A percentile compares a stretch with the other conserved stretches of the same genome.
phyloP scores from a whole-genome alignment of 2,888 invertebrate species.

The Pollenia labialis region DNA sequence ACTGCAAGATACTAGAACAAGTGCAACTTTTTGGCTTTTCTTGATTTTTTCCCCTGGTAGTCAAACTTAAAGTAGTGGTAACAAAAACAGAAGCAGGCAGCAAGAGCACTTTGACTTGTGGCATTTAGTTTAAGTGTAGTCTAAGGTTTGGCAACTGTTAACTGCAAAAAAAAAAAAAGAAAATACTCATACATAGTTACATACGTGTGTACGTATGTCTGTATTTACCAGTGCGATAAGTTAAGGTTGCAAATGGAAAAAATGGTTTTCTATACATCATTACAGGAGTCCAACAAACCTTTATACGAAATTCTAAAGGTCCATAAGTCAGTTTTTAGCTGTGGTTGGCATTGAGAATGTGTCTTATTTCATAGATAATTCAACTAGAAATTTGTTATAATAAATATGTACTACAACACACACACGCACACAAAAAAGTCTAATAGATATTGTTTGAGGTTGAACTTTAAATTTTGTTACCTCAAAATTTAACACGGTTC shows the following conservation, averaged over 20 bases:
- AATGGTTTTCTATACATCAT: background rate
- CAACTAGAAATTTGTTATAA: constrained; percentile 61
- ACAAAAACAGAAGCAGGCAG: constrained; percentile 49
- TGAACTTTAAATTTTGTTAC: no score
- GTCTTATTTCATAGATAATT: constrained; percentile 69
- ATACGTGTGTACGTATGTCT: constrained; percentile 15
- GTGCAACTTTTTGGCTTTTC: constrained; percentile 67
- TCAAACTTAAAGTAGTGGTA: constrained; percentile 54
- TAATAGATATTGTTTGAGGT: background rate
- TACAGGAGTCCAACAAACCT: background rate
- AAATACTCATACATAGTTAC: constrained; percentile 67
- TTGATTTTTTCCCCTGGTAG: constrained; percentile 49
- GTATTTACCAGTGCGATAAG: background rate
- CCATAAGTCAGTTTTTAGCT: constrained; percentile 63
- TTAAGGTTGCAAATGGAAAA: background rate
- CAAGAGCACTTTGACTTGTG: constrained; percentile 70
- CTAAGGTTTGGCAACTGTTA: constrained; percentile 67
- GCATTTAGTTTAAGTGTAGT: constrained; percentile 72
- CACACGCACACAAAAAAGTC: background rate
- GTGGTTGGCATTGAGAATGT: constrained; percentile 66
- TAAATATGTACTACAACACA: background rate
- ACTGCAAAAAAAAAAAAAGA: constrained; percentile 42
- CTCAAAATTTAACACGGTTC: no score
- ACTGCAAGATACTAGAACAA: constrained; percentile 50
- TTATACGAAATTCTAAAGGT: constrained; percentile 14